Evolutionary conservation across 2,888 invertebrate species (phyloP).

Genomic region (Marronus borbonicus): DNA sequence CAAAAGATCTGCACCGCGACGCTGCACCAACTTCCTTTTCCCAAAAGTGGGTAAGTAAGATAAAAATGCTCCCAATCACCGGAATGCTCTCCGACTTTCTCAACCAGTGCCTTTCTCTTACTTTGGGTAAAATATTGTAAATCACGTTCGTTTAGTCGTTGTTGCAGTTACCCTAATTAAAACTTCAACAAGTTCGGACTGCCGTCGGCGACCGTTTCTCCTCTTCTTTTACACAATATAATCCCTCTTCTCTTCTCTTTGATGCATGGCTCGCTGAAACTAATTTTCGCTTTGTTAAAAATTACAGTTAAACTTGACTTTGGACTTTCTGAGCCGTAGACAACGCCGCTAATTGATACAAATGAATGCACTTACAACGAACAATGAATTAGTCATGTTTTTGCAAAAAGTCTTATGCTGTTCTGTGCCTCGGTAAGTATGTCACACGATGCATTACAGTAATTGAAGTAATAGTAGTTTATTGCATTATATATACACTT

Average conservation of each 20-base stretch:
- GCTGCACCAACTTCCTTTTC: too few relatives aligned
- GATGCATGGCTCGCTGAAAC: conserved; percentile 2
- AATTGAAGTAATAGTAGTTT: not conserved
- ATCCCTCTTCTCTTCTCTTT: not conserved
- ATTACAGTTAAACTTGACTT: conserved; percentile 2
- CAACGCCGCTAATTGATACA: not conserved
- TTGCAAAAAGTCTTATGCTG: too few relatives aligned
- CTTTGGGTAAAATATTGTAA: not conserved
- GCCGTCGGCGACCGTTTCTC: not conserved
- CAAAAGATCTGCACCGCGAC: too few relatives aligned
- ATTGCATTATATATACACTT: too few relatives aligned
- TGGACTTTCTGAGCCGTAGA: not conserved
- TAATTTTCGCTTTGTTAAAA: conserved; percentile 20
- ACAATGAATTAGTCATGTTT: too few relatives aligned
- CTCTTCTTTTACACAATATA: not conserved
- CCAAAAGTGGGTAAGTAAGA: too few relatives aligned
- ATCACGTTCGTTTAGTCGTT: not conserved
- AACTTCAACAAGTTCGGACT: conserved; percentile 2
- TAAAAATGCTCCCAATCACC: too few relatives aligned
- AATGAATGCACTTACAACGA: not conserved
- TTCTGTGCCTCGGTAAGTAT: not conserved
- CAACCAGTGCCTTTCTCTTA: too few relatives aligned
- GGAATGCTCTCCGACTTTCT: too few relatives aligned
- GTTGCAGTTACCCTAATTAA: conserved; percentile 10
- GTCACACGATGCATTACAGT: not conserved